These are phyloP conservation scores for Brachynemurus nebulosus DNA, from an alignment of 2,888 invertebrate genomes.

Conservation along the genomic window DNA sequence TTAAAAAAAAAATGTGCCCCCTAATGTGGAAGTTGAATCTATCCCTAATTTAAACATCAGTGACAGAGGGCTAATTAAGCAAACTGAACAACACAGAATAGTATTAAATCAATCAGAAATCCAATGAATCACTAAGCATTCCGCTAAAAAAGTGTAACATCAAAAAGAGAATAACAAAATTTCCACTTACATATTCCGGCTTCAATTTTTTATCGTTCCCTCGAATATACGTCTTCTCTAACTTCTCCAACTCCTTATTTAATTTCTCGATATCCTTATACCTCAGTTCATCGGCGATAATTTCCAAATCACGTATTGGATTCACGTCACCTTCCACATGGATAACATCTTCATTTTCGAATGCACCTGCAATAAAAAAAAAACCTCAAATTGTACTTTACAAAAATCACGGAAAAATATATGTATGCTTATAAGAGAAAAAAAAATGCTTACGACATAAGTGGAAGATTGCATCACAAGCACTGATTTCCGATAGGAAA, in stretches of 20 bases:
- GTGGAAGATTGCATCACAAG: slow-evolving; percentile 97
- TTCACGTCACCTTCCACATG: slow-evolving; percentile 98
- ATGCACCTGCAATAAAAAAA: slow-evolving; percentile 53
- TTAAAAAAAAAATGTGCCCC: too few species aligned
- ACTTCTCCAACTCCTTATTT: slow-evolving; percentile 65
- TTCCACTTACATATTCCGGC: slow-evolving; percentile 77
- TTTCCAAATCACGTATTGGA: slow-evolving; percentile 91
- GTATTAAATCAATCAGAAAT: too few species aligned
- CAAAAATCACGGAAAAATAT: background rate
- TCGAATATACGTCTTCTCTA: slow-evolving; percentile 69
- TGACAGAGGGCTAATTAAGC: too few species aligned
- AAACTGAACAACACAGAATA: too few species aligned
- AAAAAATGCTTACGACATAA: slow-evolving; percentile 69
- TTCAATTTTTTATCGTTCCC: slow-evolving; percentile 90
- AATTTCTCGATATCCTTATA: slow-evolving; percentile 89
- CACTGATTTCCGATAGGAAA: slow-evolving; percentile 95
- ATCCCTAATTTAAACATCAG: too few species aligned
- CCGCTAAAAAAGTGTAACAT: too few species aligned
- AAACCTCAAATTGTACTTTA: background rate
- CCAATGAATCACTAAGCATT: too few species aligned
- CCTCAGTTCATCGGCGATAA: slow-evolving; percentile 88
- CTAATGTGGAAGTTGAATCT: too few species aligned
- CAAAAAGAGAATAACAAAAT: background rate
- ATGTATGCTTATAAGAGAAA: background rate
- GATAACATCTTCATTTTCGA: slow-evolving; percentile 94